Percentiles rank a stretch among this genome's conserved stretches.
Conservation (phyloP, 2,797 vertebrate genomes). For the Tachyglossus aculeatus region DNA sequence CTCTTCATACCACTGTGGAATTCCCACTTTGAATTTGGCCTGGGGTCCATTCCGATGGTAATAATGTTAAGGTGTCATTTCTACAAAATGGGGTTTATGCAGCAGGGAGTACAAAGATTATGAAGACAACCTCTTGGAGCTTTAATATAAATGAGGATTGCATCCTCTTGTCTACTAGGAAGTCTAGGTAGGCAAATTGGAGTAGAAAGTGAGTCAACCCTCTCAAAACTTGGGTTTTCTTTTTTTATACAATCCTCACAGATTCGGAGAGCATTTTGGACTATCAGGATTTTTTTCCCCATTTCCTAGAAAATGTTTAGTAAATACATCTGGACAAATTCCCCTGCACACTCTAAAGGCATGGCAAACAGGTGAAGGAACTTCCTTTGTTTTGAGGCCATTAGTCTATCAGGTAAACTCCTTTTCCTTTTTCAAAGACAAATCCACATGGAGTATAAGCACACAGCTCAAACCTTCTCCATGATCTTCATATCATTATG, state of each 20-base stretch:
- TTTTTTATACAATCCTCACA: neutral
- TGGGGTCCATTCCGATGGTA: too few relatives aligned
- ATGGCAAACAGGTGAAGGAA: rapidly evolving
- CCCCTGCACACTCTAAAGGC: slow-evolving; percentile 12
- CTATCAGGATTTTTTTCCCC: neutral
- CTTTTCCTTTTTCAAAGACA: too few relatives aligned
- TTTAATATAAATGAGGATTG: neutral
- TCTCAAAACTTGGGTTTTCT: neutral
- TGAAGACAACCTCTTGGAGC: neutral
- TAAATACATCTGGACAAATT: neutral
- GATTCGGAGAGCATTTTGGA: rapidly evolving
- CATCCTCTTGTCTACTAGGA: neutral
- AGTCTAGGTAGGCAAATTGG: slow-evolving; percentile 9
- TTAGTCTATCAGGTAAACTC: neutral
- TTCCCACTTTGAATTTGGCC: too few relatives aligned
- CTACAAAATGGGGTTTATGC: neutral
- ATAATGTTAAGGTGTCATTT: too few relatives aligned
- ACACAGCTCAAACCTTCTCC: too few relatives aligned
- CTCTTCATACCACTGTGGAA: too few relatives aligned
- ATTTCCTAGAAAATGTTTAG: neutral
- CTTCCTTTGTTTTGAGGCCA: rapidly evolving
- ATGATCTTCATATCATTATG: too few relatives aligned
- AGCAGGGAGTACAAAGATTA: neutral
- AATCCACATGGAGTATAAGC: too few relatives aligned
- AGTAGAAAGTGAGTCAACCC: slow-evolving; percentile 4